Conservation (phyloP, 2,797 vertebrate species). For the Muraenolepis orangiensis region DNA sequence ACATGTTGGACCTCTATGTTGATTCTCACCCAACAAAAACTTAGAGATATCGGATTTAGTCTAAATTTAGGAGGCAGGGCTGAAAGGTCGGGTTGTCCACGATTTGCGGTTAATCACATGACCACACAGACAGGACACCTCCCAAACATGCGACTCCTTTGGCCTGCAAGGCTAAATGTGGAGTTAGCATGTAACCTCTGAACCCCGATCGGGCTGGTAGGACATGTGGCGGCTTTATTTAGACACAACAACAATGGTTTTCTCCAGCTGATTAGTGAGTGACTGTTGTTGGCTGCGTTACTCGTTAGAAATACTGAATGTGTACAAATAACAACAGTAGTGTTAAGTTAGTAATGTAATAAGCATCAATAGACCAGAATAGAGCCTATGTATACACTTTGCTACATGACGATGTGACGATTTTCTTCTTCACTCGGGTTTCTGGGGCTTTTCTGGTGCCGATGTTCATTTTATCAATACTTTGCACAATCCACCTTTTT, state of each 20-base stretch:
- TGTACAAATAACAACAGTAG: too few species aligned
- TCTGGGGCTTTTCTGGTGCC: too few species aligned
- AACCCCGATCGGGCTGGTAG: too few species aligned
- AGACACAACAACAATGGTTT: background rate
- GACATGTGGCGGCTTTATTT: background rate
- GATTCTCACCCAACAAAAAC: background rate
- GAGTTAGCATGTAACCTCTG: background rate
- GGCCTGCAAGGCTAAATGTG: background rate
- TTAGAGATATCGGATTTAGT: background rate
- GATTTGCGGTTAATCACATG: background rate
- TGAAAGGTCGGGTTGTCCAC: background rate
- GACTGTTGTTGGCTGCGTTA: too few species aligned
- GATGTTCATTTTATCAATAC: too few species aligned
- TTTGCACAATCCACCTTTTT: too few species aligned
- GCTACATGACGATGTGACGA: too few species aligned
- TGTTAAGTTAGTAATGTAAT: too few species aligned
- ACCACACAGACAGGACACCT: background rate
- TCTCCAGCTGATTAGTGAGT: background rate
- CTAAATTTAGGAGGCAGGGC: background rate
- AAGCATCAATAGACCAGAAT: too few species aligned
- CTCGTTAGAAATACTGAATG: too few species aligned
- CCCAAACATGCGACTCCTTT: background rate
- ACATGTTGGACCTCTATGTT: background rate
- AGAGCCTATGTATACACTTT: too few species aligned
- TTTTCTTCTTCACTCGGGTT: too few species aligned